Base-by-base conservation (phyloP, 2,888 invertebrate species). In the Helicoverpa assulta region DNA sequence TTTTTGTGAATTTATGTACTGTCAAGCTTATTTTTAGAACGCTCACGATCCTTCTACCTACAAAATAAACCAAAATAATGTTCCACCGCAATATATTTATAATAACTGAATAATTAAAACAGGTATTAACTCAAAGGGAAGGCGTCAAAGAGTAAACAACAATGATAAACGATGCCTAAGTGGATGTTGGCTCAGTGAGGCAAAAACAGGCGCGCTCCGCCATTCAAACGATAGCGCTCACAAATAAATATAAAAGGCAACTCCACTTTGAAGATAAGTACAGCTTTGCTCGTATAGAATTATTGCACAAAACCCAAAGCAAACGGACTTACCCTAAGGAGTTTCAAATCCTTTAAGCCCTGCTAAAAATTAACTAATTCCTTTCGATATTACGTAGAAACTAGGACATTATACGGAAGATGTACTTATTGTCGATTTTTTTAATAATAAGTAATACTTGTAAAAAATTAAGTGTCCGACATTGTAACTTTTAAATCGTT, bases 121-220 rank as follows among this genome's bases (percentile, higher is more conserved):
- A 50, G 47, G 61, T 52, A 62, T 68, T 68, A 68, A 68, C 65
- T 74, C 65, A 74, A 78, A 78, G 52, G 10, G 67, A 59, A 29
- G 75, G 81, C 70, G 69, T 62, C 64, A 68, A 60, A 82, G 62
- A 64, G 65, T 74, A 63, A 68, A 79, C 69, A 68, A 79, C 65
- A 79, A 79, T 78, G 68, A 82, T 74, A 82, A 82, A 79, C 80
- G 82, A 68, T 80, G 65, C 82, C 62, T 68, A 65, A 74, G 82
- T 79, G 80, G 69, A 61, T 59, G 69, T 57, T 57, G 57, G 53
- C 80, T 79, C 75, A 65, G 75, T 74, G 68, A 67, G 58, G 68
- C 80, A 74, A 53, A 53, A 73, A 78, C 57, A 58, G 58, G 67
- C 63, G 66, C 52, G 16, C 54, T 18, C 55, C 57, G 51, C 65